A percentile compares a stretch with the other conserved stretches of the same genome.
phyloP scores from a whole-genome alignment of 2,888 invertebrate species.

The Formica aserva region DNA sequence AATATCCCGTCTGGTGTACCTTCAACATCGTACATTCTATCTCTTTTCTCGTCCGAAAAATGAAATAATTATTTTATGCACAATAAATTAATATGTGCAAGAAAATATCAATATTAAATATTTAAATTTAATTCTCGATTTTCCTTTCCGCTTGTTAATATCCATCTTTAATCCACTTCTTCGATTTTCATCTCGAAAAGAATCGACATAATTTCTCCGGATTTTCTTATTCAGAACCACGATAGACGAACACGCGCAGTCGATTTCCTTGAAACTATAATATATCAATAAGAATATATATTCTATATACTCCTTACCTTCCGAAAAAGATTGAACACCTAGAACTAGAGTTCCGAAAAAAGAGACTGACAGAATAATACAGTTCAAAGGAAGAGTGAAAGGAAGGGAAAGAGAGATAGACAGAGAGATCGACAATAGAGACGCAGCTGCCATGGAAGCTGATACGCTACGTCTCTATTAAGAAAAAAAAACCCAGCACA shows the following conservation, averaged over 20 bases:
- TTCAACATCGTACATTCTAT: not conserved
- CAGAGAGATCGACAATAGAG: conserved; percentile 29
- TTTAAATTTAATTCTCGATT: not conserved
- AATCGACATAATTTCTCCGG: not conserved
- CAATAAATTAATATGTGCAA: not conserved
- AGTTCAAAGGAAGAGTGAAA: conserved; percentile 7
- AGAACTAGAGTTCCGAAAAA: conserved; percentile 11
- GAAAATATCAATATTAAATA: conserved; percentile 15
- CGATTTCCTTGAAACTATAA: conserved; percentile 10
- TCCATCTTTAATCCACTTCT: not conserved
- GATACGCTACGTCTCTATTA: conserved; percentile 1
- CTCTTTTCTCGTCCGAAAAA: not conserved
- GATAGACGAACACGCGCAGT: conserved; percentile 35
- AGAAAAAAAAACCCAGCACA: conserved; percentile 27
- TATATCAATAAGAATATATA: conserved; percentile 50
- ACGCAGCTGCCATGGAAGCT: not conserved
- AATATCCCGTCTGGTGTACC: not conserved
- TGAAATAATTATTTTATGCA: not conserved
- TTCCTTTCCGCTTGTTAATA: not conserved
- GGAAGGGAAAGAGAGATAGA: conserved; percentile 21
- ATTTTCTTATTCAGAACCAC: conserved; percentile 15
- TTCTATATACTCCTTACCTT: conserved; percentile 53
- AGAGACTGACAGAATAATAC: conserved; percentile 4
- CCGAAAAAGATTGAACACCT: conserved; percentile 27
- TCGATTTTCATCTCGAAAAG: not conserved